phyloP scores from a whole-genome alignment of 2,888 invertebrate genomes.

The Acheta domesticus region DNA sequence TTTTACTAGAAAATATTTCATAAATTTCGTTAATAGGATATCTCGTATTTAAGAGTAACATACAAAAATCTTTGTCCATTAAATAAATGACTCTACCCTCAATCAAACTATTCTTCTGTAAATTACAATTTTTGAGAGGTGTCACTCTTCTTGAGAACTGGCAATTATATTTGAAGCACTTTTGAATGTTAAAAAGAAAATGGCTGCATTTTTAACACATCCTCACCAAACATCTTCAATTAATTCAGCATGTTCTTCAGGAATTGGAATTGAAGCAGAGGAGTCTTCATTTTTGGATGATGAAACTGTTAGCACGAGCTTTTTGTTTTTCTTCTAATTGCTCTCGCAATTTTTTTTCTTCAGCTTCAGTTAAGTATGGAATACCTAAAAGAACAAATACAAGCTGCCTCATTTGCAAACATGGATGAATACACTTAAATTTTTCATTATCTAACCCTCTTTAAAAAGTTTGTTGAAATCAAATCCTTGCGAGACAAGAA shows the following conservation, averaged over 20 bases:
- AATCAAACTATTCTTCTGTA: too few relatives aligned
- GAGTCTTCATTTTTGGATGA: constrained; percentile 43
- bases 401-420: background rate
- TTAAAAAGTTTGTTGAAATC: constrained; percentile 83
- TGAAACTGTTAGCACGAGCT: constrained; percentile 45
- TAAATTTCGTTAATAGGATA: too few relatives aligned
- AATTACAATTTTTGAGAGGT: too few relatives aligned
- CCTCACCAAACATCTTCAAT: constrained; percentile 61
- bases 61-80: too few relatives aligned
- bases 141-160: too few relatives aligned
- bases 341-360: constrained; percentile 61
- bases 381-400: constrained; percentile 55
- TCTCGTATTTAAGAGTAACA: too few relatives aligned
- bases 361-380: constrained; percentile 65
- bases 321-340: constrained; percentile 60
- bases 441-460: constrained; percentile 54
- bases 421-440: constrained; percentile 24
- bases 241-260: constrained; percentile 58
- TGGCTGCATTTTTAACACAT: constrained; percentile 11
- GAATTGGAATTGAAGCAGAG: constrained; percentile 51
- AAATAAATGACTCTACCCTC: too few relatives aligned
- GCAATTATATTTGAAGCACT: too few relatives aligned
- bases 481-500: constrained; percentile 72
- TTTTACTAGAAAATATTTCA: too few relatives aligned
- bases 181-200: too few relatives aligned